Conservation (phyloP, 2,888 invertebrate species). For the Caenorhabditis auriculariae region DNA sequence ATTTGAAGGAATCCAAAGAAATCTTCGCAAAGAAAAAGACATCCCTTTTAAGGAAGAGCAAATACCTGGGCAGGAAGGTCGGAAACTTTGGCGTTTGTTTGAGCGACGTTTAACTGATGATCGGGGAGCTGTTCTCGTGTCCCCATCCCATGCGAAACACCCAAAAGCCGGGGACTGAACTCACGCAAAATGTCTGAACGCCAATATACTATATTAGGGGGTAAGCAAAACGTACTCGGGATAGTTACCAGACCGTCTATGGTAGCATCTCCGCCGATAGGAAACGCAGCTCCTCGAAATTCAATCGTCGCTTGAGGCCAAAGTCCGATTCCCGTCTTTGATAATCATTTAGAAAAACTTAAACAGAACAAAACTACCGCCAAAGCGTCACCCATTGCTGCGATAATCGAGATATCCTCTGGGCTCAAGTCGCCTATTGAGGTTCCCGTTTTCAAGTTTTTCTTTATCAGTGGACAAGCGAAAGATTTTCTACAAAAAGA, state of each 20-base stretch:
- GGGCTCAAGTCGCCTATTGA: conserved; percentile 54
- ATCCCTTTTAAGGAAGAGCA: not conserved
- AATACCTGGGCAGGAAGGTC: conserved; percentile 49
- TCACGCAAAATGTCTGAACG: conserved; percentile 57
- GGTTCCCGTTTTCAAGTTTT: conserved; percentile 53
- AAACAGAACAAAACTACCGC: conserved; percentile 40
- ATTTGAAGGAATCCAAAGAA: not conserved
- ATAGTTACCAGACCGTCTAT: conserved; percentile 62
- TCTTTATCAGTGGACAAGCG: conserved; percentile 50
- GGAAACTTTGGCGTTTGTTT: conserved; percentile 43
- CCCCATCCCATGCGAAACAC: conserved; percentile 59
- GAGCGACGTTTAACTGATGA: conserved; percentile 58
- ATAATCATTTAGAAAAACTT: not conserved
- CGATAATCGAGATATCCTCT: conserved; percentile 58
- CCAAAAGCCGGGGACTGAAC: conserved; percentile 44
- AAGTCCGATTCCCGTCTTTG: conserved; percentile 55
- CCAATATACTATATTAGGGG: not conserved
- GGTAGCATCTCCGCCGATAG: conserved; percentile 61
- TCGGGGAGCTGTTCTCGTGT: conserved; percentile 50
- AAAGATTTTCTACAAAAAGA: conserved; percentile 46
- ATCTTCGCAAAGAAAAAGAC: too few relatives aligned
- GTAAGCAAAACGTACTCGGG: conserved; percentile 39
- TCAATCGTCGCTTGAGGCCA: conserved; percentile 58
- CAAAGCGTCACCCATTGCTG: conserved; percentile 61
- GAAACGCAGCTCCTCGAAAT: conserved; percentile 59